Evolutionary conservation across 1,140 invertebrate genomes (phyloP), one percentile per base, ranked within the genome.

Genomic region (Drosophila mojavensis): DNA sequence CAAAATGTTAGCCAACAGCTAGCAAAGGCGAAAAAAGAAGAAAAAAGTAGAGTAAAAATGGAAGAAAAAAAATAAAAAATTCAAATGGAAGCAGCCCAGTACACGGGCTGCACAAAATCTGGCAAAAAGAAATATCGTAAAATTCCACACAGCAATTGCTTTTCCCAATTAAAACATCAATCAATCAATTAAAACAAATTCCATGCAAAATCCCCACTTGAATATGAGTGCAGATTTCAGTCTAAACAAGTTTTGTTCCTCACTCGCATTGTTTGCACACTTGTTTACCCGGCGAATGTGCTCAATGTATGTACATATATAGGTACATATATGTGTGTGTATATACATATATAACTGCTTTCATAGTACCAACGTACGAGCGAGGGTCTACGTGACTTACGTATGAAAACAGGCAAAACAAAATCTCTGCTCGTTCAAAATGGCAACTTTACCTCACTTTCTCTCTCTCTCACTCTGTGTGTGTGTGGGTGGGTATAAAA

Each of bases 101-200:
- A 24, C 13, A 58, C 17, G 28, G 48, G 30, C 30, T 58, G 51
- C 53, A 24, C 20, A 56, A 45, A 56, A 47, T 33, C 51, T 26
- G 41, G 66, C 30, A 41, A 39, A 33, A 73, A 70, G 53, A 55
- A 70, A 83, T 68, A 76, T 66, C 11, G 60, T 20, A 78, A 76
- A 63, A 62, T 69, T 69, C 41, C 51, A 67, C 53, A 63, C 24
- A 69, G 77, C 63, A 75, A 75, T 83, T 81, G 84, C 78, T 83
- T 89, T 89, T 84, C 80, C 83, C 84, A 89, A 89, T 89, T 89
- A 89, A 89, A 89, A 89, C 84, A 89, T 89, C 84, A 89, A 89
- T 89, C 84, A 89, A 89, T 89, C 84, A 89, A 89, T 89, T 89
- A 89, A 89, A 89, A 89, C 80, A 64, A 84, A 84, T 89, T 89